A percentile compares a stretch with the other conserved stretches of the same genome.
phyloP scores from a whole-genome alignment of 2,797 vertebrate species.

The Pyrrhura leucotis region DNA sequence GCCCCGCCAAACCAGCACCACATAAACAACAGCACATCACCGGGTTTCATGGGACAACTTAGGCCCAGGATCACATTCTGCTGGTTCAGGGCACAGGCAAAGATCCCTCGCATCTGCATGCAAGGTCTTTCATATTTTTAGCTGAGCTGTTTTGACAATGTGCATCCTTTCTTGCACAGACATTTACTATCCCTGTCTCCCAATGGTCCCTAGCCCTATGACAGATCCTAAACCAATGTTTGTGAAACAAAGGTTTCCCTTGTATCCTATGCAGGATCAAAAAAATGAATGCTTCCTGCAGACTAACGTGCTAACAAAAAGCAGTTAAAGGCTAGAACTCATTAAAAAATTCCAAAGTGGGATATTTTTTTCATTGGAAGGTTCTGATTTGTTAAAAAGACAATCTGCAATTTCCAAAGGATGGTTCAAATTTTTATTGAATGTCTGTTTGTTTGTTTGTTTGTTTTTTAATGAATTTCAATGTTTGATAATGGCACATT shows the following conservation, averaged over 20 bases:
- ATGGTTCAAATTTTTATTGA: neutral
- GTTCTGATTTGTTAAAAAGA: neutral
- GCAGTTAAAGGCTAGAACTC: neutral
- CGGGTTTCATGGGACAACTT: neutral
- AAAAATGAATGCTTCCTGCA: neutral
- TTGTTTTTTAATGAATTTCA: neutral
- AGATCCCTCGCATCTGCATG: neutral
- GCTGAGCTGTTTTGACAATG: neutral
- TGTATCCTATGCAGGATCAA: neutral
- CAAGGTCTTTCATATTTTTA: neutral
- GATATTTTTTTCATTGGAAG: neutral
- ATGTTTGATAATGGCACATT: neutral
- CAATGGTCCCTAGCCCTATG: neutral
- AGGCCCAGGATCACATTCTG: neutral
- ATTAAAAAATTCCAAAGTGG: neutral
- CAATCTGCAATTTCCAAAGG: neutral
- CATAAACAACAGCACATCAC: neutral
- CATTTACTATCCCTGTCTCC: neutral
- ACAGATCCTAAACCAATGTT: neutral
- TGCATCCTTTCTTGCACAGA: neutral
- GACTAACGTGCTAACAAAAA: neutral
- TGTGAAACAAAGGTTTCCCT: neutral
- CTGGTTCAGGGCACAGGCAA: neutral
- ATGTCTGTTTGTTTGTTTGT: neutral
- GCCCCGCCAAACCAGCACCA: fast-evolving